Evolutionary conservation across 2,797 vertebrate species (phyloP), one percentile per base, ranked within the genome.

Genomic region (Dicrostonyx torquatus): DNA sequence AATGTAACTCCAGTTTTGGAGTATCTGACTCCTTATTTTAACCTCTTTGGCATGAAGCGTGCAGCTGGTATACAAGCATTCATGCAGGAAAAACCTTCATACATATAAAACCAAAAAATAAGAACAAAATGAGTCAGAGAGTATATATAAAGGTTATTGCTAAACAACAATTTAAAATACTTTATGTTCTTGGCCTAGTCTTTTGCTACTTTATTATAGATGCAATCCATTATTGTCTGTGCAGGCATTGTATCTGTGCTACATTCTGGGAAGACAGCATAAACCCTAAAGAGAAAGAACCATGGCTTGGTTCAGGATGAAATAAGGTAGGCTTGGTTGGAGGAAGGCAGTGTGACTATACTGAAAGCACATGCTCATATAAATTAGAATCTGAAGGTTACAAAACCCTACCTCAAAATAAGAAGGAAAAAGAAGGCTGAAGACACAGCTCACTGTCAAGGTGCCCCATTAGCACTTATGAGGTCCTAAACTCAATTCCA

Each of bases 101-200:
- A 45, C 29, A 34, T 5, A 45, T 15, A 53, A 68, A 84, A 66
- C n/a, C 20, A 50, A 50, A 45, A 29, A 62, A 29, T 13, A 88
- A 87, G 11, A 95, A 6, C 73, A 93, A 95, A 96, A 76, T n/a
- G 17, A 13, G 40, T 84, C 43, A 84, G 34, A 70, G 72, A 82
- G 89, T 43, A 75, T 34, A 58, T 20, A 58, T 10, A 79, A 22
- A 82, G 11, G 6, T 55, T 70, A 87, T 55, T 58, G 93, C 15
- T 85, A 93, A 90, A 91, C 89, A 84, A 80, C 75, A 90, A 62
- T 73, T 50, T 86, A 53, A 95, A 85, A 53, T 85, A 18, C 60
- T 91, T 83, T 87, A 40, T 87, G 82, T 89, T 89, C 64, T 90
- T 90, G 78, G n/a, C 10, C 48, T 77, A 88, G 14, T 88, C 31